Evolutionary conservation across 35 echinoderm and acorn worm species (phyloP), one percentile per base, ranked within the genome.

Genomic region (Apostichopus californicus): DNA sequence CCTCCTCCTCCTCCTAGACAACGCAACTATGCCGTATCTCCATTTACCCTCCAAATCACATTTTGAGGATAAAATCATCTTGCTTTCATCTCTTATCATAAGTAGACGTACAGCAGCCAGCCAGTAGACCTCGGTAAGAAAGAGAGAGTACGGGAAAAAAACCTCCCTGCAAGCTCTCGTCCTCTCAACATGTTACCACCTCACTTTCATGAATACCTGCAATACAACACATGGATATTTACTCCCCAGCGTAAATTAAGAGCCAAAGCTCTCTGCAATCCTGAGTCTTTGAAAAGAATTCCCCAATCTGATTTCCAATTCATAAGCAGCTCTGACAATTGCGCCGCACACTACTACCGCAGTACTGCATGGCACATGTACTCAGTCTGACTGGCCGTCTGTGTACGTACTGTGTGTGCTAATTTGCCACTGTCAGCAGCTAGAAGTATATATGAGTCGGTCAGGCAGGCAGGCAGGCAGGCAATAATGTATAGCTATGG

Each of bases 241-340:
- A 89, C 86, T 89, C 86, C 86, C 86, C 68, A 89, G 86, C 53
- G 86, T 89, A 89, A 89, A 89, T 89, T 89, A 89, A 89, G 86
- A 73, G 86, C 68, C 57, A 68, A 89, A 73, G 86, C 86, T 89
- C 64, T 89, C 68, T 89, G 86, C 86, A 89, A 89, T 89, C 68
- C 86, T 63, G 86, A 89, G 86, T 89, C 71, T 89, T 89, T 89
- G 86, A 73, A 89, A 89, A 89, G 86, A 89, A 89, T 89, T 89
- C 86, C 86, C 86, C 86, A 89, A 89, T 89, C 86, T 89, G 86
- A 89, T 89, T 89, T 73, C 63, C 68, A 73, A 89, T 89, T 89
- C 86, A 89, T 89, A 89, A 89, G 86, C 86, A 89, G 63, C 86
- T 64, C 86, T 73, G 86, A 89, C 63, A 71, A 89, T 85, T 85